phyloP scores from a whole-genome alignment of 2,888 invertebrate genomes.

The Actias luna region DNA sequence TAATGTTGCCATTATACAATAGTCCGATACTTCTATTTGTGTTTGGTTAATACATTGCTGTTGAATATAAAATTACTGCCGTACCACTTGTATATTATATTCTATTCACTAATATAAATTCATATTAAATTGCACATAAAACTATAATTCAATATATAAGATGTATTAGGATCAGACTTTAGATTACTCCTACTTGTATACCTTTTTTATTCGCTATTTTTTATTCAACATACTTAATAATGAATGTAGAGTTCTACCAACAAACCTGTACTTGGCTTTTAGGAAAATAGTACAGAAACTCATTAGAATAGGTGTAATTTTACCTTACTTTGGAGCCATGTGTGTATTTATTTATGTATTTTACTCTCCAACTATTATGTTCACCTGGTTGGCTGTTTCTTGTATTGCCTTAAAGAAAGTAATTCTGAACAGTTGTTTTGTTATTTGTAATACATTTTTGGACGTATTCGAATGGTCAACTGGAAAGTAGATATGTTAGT shows the following conservation, averaged over 20 bases:
- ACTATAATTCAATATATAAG: too few relatives aligned
- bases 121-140: not conserved
- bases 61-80: not conserved
- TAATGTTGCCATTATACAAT: slow-evolving; percentile 42
- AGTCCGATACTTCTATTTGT: slow-evolving; percentile 21
- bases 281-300: not conserved
- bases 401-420: not conserved
- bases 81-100: not conserved
- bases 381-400: not conserved
- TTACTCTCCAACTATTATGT: not conserved
- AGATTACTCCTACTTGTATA: too few relatives aligned
- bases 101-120: not conserved
- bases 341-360: too few relatives aligned
- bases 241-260: not conserved
- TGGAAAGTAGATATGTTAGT: too few relatives aligned
- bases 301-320: too few relatives aligned
- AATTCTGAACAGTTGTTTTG: too few relatives aligned
- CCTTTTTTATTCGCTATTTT: too few relatives aligned
- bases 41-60: not conserved
- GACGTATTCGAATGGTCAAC: too few relatives aligned
- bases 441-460: too few relatives aligned
- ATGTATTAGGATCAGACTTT: too few relatives aligned
- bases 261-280: not conserved
- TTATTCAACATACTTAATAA: not conserved
- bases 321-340: not conserved